Base-by-base conservation (phyloP, 2,797 vertebrate genomes). In the Sphenodon punctatus region DNA sequence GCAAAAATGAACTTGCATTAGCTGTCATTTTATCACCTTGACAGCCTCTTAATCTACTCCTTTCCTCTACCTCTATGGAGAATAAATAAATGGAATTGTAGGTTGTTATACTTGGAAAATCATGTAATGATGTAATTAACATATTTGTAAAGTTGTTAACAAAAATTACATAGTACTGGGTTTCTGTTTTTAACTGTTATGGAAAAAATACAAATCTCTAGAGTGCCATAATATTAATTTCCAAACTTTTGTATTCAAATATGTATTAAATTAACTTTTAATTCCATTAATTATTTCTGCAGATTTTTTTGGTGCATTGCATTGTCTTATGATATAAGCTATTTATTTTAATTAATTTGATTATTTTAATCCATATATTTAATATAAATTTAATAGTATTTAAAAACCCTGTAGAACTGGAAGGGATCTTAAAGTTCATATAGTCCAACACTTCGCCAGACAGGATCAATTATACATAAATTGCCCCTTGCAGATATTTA, bases 11-110 rank as follows among this genome's bases (percentile, higher is more conserved):
- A 90, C 91, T 89, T 87, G 55, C 75, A 79, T 75, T 91, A 53
- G 3, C 43, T 87, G 73, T 89, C 72, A 84, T 64, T 91, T 93
- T 80, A 83, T 92, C 82, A 86, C 90, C 64, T 89, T 89, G 78
- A 89, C 88, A 88, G 61, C 43, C 32, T 74, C 65, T 75, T 93
- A 91, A 89, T 93, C 78, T 90, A 19, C 61, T 78, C 41, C 75
- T 70, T 83, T 87, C 23, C 67, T 88, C 67, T 88, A 45, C 27
- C 42, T 91, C 75, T 89, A 6, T 60, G 75, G 84, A 90, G 83
- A 88, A 78, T 82, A 82, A 94, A 84, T 89, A 85, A 88, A 86
- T 89, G 49, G 65, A 90, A 88, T 92, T 93, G 84, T 77, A 81
- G 87, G 49, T 89, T 87, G 78, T 84, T 91, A 73, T 88, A 58